These are phyloP conservation scores for Lutjanus erythropterus DNA, from an alignment of 2,113 vertebrate species.

Conservation along the genomic window DNA sequence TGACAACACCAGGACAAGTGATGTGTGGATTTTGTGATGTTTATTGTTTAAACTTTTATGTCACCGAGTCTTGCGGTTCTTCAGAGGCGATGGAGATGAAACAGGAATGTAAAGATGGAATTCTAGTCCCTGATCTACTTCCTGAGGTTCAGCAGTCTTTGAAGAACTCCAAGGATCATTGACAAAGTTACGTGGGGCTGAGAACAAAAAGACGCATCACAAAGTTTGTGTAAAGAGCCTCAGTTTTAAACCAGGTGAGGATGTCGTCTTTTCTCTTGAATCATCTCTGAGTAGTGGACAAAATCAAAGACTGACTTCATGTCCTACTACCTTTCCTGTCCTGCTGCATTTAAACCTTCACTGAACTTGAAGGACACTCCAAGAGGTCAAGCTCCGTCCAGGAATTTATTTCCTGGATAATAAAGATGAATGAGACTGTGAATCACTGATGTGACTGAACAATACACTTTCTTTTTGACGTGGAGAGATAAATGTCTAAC, in stretches of 20 bases:
- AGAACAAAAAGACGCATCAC: not conserved
- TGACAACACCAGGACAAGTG: no score
- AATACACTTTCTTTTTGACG: not conserved
- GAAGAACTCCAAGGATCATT: not conserved
- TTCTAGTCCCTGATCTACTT: not conserved
- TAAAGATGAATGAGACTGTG: not conserved
- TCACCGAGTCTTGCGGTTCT: not conserved
- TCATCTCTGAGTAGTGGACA: not conserved
- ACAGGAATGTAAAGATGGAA: not conserved
- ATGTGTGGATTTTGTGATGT: not conserved
- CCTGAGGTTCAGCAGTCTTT: not conserved
- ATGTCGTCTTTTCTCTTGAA: not conserved
- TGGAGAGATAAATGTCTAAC: not conserved
- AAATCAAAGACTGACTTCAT: not conserved
- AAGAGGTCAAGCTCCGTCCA: not conserved
- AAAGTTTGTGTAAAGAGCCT: not conserved
- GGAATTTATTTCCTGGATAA: not conserved
- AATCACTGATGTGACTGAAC: constrained; percentile 4
- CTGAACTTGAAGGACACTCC: not conserved
- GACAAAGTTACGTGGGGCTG: not conserved
- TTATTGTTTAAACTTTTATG: not conserved
- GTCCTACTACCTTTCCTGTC: not conserved
- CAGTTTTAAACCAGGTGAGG: not conserved
- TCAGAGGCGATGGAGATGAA: not conserved
- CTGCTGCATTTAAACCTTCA: not conserved